Evolutionary conservation across 2,113 vertebrate genomes (phyloP), one percentile per base, ranked within the genome.

Genomic region (Ophiodon elongatus): DNA sequence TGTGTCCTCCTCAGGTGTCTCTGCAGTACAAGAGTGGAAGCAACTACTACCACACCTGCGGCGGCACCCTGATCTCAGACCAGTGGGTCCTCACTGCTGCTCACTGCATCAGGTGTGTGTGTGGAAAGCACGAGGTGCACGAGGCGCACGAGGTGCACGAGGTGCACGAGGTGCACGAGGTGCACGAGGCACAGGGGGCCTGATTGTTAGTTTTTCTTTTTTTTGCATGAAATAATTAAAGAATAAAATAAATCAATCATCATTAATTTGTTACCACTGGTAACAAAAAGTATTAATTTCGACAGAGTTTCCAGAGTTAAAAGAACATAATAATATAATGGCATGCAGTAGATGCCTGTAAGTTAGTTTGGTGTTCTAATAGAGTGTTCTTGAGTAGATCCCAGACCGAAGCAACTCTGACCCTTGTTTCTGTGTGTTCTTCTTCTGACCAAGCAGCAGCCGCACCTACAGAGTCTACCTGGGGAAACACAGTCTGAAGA

Each of bases 71-170:
- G 82, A 97, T 98, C 60, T 63, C 89, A 21, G 45, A 33, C 0
- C 85, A 85, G 79, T 97, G 95, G 87, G 96, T 98, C 68, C 89
- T 98, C 86, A 99, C 98, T 0, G 97, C 98, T 0, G 97, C 97
- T 83, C 97, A 98, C 89, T 98, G 97, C 92, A 96, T 97, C 91
- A 91, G 96, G 97, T 98, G 86, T 52, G n/a, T n/a, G n/a, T n/a
- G n/a, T n/a, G n/a, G n/a, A n/a, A n/a, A n/a, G n/a, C n/a, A n/a
- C n/a, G n/a, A n/a, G n/a, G n/a, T n/a, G n/a, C n/a, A n/a, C n/a
- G n/a, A n/a, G n/a, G n/a, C n/a, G n/a, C n/a, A n/a, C n/a, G n/a
- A n/a, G n/a, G n/a, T n/a, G n/a, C n/a, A n/a, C n/a, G n/a, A n/a
- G n/a, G n/a, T n/a, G n/a, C n/a, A n/a, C n/a, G n/a, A n/a, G n/a